Evolutionary conservation across 2,888 invertebrate species (phyloP).

Genomic region (Enchytraeus crypticus): DNA sequence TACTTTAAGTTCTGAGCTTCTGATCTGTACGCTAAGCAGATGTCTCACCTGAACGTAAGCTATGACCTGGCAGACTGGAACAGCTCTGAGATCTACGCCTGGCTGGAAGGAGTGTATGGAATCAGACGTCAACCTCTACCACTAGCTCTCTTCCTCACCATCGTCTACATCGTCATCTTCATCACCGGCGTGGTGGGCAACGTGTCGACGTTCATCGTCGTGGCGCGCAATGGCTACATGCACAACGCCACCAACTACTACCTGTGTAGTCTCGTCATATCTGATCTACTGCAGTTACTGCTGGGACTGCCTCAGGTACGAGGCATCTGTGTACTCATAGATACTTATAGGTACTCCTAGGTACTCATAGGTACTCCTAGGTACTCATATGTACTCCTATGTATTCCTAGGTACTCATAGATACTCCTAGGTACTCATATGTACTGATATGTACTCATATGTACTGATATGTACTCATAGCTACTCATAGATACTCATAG

Average conservation of each 20-base stretch:
- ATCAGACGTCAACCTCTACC: not conserved
- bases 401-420: no score
- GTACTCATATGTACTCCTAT: no score
- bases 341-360: no score
- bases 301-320: conserved; percentile 68
- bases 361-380: no score
- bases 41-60: no score
- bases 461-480: no score
- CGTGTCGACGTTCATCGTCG: conserved; percentile 75
- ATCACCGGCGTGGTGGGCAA: conserved; percentile 68
- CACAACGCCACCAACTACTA: conserved; percentile 87
- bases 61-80: not conserved
- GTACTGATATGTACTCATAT: no score
- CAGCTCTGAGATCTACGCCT: not conserved
- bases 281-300: conserved; percentile 65
- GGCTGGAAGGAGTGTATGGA: not conserved
- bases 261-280: conserved; percentile 75
- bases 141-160: not conserved
- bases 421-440: no score
- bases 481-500: no score
- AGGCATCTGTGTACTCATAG: no score
- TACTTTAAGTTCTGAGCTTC: no score
- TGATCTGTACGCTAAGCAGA: no score
- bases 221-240: conserved; percentile 69
- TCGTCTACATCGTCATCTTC: not conserved